A percentile compares a stretch with the other conserved stretches of the same genome.
phyloP scores from a whole-genome alignment of 2,113 vertebrate genomes.

The Cyanoramphus novaezelandiae region DNA sequence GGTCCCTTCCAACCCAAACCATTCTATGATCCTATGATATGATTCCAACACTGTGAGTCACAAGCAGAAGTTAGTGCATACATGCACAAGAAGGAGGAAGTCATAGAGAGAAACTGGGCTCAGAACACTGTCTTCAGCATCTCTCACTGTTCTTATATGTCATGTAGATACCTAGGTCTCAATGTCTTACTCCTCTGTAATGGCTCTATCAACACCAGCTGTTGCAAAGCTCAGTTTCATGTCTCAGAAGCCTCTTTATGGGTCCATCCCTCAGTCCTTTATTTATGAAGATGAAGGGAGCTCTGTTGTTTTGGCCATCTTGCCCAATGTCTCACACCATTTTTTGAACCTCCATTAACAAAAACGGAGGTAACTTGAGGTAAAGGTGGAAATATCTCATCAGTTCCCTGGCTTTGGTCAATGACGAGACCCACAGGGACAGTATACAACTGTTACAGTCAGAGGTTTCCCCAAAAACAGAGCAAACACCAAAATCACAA shows the following conservation, averaged over 20 bases:
- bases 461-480: accelerated
- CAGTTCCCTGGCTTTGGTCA: background rate
- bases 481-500: background rate
- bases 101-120: background rate
- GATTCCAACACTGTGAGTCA: background rate
- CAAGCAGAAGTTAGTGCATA: background rate
- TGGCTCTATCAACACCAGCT: background rate
- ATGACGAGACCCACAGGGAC: background rate
- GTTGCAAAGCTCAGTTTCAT: background rate
- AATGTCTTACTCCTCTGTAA: background rate
- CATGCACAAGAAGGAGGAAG: background rate
- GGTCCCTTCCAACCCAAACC: background rate
- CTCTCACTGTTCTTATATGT: too few species aligned
- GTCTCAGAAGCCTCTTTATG: background rate
- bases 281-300: background rate
- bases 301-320: background rate
- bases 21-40: background rate
- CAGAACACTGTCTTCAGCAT: background rate
- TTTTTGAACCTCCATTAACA: background rate
- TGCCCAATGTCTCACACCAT: background rate
- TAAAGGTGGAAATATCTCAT: background rate
- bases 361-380: background rate
- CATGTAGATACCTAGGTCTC: background rate
- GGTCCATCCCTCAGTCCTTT: background rate
- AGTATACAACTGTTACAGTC: background rate